These are phyloP conservation scores for Seira sanloemensis DNA, from an alignment of 2,888 invertebrate genomes.

Conservation along the genomic window DNA sequence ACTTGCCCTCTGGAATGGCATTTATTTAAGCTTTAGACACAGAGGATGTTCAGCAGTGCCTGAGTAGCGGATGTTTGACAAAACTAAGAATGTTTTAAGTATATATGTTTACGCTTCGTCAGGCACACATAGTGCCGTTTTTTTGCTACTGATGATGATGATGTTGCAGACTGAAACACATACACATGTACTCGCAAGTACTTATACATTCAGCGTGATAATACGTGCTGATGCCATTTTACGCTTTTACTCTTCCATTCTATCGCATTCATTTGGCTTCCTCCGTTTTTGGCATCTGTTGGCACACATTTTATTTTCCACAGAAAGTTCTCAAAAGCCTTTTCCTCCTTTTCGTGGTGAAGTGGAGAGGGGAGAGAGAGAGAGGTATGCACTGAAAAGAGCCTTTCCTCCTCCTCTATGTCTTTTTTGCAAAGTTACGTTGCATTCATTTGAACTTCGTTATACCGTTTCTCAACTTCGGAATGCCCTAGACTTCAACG, in stretches of 20 bases:
- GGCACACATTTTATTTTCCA: slow-evolving; percentile 49
- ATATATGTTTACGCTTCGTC: not conserved
- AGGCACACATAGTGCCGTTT: not conserved
- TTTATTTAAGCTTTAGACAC: not conserved
- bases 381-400: not conserved
- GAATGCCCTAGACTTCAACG: not conserved
- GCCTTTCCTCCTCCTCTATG: not conserved
- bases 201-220: not conserved
- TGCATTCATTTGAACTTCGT: not conserved
- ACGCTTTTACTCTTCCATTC: slow-evolving; percentile 15
- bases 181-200: not conserved
- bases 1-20: not conserved
- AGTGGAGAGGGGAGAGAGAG: not conserved
- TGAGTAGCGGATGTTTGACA: not conserved
- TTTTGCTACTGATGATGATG: no score
- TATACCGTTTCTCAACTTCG: not conserved
- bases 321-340: not conserved
- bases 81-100: no score
- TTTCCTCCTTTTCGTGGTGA: not conserved
- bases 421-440: not conserved
- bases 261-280: slow-evolving; percentile 38
- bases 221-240: slow-evolving; percentile 7
- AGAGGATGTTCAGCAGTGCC: not conserved
- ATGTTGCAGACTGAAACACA: not conserved
- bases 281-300: slow-evolving; percentile 55